A percentile compares a stretch with the other conserved stretches of the same genome.
phyloP scores from a whole-genome alignment of 2,797 vertebrate genomes.

The Amblyraja radiata region DNA sequence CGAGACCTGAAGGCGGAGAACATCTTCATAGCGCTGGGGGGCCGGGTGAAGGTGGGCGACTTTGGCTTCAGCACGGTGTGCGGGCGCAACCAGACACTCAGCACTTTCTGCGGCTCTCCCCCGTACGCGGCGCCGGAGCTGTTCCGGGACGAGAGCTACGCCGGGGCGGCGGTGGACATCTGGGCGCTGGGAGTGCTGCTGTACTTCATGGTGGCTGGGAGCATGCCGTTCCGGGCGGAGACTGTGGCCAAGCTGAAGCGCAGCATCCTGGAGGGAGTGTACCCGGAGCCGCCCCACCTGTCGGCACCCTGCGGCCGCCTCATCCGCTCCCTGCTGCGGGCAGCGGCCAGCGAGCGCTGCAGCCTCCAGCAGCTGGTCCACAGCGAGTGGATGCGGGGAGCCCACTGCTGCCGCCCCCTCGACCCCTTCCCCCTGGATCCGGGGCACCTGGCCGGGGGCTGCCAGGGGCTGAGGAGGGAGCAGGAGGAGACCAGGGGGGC shows the following conservation, averaged over 20 bases:
- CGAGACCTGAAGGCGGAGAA: conserved; percentile 22
- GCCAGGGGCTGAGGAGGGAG: conserved; percentile 63
- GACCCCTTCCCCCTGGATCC: conserved; percentile 83
- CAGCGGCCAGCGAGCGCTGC: conserved; percentile 68
- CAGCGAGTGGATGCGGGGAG: conserved; percentile 81
- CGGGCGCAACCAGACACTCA: conserved; percentile 77
- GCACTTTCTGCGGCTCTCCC: conserved; percentile 43
- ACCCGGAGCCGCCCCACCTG: conserved; percentile 66
- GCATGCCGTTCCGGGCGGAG: conserved; percentile 53
- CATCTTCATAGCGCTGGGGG: neutral
- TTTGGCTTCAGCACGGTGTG: conserved; percentile 43
- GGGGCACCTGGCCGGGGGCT: conserved; percentile 62
- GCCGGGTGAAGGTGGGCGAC: neutral
- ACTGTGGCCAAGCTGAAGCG: conserved; percentile 56
- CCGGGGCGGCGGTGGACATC: conserved; percentile 79
- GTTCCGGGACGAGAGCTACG: conserved; percentile 57
- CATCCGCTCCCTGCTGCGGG: conserved; percentile 78
- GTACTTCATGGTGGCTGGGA: conserved; percentile 55
- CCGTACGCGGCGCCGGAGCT: conserved; percentile 2
- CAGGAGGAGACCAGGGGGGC: conserved; percentile 74
- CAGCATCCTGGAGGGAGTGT: conserved; percentile 84
- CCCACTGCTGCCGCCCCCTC: conserved; percentile 72
- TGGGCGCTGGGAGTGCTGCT: conserved; percentile 93
- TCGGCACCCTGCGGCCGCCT: conserved; percentile 78
- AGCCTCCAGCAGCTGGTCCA: conserved; percentile 79